Conservation (phyloP, 2,797 vertebrate species). For the Enteromius argenteus region DNA sequence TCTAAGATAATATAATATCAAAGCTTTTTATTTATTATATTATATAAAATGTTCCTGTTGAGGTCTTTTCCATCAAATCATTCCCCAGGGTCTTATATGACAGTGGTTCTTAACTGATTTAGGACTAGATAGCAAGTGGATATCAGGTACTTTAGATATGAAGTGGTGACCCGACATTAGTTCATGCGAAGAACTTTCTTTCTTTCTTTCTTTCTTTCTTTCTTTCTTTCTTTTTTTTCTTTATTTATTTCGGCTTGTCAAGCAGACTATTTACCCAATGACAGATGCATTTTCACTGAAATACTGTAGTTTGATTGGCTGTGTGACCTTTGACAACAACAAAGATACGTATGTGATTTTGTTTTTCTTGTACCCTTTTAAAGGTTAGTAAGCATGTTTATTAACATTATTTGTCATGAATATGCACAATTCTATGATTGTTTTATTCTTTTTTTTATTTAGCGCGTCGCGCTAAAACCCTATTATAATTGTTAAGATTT, state of each 20-base stretch:
- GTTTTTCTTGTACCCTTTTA: not conserved
- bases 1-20: not conserved
- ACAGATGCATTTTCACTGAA: not conserved
- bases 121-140: not conserved
- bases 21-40: no score
- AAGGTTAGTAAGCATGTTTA: not conserved
- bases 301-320: constrained; percentile 11
- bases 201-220: no score
- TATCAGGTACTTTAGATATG: not conserved
- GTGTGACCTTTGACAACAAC: not conserved
- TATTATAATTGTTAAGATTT: no score
- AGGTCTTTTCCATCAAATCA: not conserved
- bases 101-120: constrained; percentile 7
- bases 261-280: not conserved
- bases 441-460: not conserved
- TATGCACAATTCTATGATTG: not conserved
- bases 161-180: not conserved
- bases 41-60: not conserved
- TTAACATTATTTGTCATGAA: no score
- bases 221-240: no score
- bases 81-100: not conserved
- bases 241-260: not conserved
- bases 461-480: no score
- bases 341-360: not conserved
- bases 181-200: not conserved